Conservation (phyloP, 1,140 invertebrate genomes). For the Apis florea region DNA sequence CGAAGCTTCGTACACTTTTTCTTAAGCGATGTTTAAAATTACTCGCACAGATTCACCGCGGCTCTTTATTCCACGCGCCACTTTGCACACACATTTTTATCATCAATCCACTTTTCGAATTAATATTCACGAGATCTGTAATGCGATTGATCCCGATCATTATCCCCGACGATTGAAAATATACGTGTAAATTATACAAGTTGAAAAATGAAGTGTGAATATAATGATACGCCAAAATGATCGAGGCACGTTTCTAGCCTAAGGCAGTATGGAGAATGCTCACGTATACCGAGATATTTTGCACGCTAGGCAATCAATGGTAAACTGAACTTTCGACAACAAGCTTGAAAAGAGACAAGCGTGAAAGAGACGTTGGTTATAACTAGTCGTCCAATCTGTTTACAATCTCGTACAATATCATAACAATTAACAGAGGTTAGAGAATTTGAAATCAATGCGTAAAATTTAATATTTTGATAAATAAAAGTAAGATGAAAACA, state of each 20-base stretch:
- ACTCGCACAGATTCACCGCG: neutral
- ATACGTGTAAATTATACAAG: neutral
- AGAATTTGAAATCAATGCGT: neutral
- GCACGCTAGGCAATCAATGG: neutral
- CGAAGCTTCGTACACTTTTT: slow-evolving; percentile 1
- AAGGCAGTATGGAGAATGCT: neutral
- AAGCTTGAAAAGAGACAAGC: neutral
- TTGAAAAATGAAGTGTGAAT: neutral
- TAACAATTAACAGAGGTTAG: too few relatives aligned
- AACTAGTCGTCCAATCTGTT: neutral
- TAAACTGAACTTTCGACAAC: slow-evolving; percentile 2
- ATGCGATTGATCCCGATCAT: neutral
- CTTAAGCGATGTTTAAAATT: neutral
- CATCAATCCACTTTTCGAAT: neutral
- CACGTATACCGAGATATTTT: neutral
- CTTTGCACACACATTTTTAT: neutral
- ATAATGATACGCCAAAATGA: neutral
- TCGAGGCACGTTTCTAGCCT: neutral
- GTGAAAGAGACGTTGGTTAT: neutral
- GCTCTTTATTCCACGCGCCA: neutral
- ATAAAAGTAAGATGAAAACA: neutral
- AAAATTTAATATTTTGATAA: too few relatives aligned
- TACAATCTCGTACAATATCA: too few relatives aligned
- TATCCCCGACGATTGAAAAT: neutral
- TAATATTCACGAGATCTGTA: neutral